Evolutionary conservation across 2,113 vertebrate species (phyloP).

Genomic region (Colaptes auratus): DNA sequence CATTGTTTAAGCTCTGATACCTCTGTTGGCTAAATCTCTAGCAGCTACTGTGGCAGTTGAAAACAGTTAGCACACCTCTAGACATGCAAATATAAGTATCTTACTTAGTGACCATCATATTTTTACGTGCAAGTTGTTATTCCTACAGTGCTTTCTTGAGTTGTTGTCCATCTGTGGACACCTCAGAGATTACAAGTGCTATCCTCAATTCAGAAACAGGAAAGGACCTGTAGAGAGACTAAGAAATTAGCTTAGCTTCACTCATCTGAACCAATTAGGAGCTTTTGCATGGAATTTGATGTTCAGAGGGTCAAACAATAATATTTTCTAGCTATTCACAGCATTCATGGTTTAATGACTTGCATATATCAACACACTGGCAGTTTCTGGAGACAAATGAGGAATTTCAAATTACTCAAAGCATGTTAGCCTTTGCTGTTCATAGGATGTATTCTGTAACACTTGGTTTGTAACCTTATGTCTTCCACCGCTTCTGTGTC

Average conservation of each 20-base stretch:
- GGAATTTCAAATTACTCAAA: neutral
- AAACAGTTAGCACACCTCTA: neutral
- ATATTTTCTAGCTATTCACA: neutral
- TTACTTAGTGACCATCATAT: neutral
- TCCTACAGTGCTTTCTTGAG: neutral
- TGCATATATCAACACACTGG: too few species aligned
- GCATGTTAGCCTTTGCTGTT: neutral
- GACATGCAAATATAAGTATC: neutral
- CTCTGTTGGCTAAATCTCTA: neutral
- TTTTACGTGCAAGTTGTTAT: neutral
- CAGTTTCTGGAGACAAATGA: neutral
- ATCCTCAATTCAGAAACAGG: neutral
- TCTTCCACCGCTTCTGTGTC: neutral
- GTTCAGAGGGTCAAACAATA: neutral
- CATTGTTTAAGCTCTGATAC: neutral
- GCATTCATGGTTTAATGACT: neutral
- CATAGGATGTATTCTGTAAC: neutral
- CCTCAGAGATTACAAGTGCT: neutral
- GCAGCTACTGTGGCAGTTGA: neutral
- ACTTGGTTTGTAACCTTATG: neutral
- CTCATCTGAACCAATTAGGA: neutral
- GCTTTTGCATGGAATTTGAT: neutral
- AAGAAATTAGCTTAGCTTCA: neutral
- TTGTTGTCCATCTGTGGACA: neutral
- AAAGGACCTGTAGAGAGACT: neutral